A percentile compares a stretch with the other conserved stretches of the same genome.
Evolutionary conservation across 2,888 invertebrate genomes (phyloP).

Genomic region (Kuschelorhynchus macadamiae): DNA sequence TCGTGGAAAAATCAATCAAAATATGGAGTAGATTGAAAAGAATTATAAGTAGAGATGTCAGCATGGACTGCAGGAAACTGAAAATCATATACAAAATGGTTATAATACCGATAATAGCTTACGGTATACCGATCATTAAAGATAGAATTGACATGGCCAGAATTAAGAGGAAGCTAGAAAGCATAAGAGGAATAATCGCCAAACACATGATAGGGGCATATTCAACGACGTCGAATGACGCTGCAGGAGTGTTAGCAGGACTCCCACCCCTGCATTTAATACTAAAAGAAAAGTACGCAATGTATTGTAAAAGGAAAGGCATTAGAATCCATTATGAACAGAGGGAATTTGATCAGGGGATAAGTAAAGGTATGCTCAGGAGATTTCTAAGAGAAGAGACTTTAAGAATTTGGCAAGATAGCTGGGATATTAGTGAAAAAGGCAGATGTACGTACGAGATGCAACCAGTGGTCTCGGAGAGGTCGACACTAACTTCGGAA

Average conservation of each 20-base stretch:
- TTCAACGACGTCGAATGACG: not conserved
- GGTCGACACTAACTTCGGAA: not conserved
- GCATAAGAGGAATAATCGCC: too few relatives aligned
- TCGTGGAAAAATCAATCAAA: too few relatives aligned
- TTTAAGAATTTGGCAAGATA: not conserved
- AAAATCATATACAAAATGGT: not conserved
- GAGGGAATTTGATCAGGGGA: not conserved
- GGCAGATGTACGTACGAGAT: not conserved
- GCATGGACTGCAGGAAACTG: too few relatives aligned
- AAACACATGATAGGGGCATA: too few relatives aligned
- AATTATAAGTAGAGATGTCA: too few relatives aligned
- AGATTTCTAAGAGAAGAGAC: not conserved
- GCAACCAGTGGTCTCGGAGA: not conserved
- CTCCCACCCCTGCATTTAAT: not conserved
- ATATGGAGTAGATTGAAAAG: too few relatives aligned
- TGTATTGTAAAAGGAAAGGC: too few relatives aligned
- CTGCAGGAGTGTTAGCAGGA: not conserved
- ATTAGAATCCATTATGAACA: too few relatives aligned
- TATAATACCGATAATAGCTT: not conserved
- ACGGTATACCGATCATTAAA: too few relatives aligned
- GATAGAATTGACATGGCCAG: too few relatives aligned
- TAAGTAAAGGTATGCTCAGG: not conserved
- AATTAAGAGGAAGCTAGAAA: not conserved
- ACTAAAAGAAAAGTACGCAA: not conserved
- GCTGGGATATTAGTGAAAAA: not conserved